phyloP scores from a whole-genome alignment of 2,888 invertebrate species.

The Rhodophaea formosa region DNA sequence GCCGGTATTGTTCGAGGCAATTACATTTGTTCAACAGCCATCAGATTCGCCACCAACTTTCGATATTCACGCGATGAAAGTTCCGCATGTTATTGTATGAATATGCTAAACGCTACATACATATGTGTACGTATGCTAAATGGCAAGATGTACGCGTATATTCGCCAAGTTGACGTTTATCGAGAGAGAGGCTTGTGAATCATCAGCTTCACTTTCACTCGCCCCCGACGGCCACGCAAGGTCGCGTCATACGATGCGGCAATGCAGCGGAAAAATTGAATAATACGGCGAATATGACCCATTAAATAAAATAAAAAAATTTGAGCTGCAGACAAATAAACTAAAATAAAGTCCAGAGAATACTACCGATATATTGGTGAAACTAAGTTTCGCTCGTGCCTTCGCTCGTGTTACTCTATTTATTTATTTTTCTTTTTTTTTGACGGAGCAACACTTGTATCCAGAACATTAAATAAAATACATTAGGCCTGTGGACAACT shows the following conservation, averaged over 20 bases:
- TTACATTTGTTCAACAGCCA: conserved; percentile 26
- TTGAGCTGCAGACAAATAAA: no score
- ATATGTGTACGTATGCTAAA: conserved; percentile 26
- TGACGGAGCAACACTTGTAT: no score
- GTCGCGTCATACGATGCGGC: conserved; percentile 26
- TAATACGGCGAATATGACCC: background rate
- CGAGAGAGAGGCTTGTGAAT: conserved; percentile 59
- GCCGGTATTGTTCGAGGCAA: conserved; percentile 6
- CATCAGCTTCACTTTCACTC: conserved; percentile 70
- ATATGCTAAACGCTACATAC: conserved; percentile 50
- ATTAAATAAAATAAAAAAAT: background rate
- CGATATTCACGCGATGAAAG: conserved; percentile 52
- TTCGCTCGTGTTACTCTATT: no score
- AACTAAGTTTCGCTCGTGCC: no score
- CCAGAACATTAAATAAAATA: no score
- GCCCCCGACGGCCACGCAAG: conserved; percentile 41
- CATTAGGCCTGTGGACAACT: no score
- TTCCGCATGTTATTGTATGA: conserved; percentile 46
- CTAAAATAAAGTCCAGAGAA: no score
- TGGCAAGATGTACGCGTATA: conserved; percentile 28
- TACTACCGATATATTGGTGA: no score
- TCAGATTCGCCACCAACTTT: conserved; percentile 46
- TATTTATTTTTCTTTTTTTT: no score
- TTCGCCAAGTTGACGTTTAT: conserved; percentile 48
- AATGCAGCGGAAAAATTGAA: background rate